A percentile compares a stretch with the other conserved stretches of the same genome.
Conservation (phyloP, 2,888 invertebrate species). For the Acronicta aceris region DNA sequence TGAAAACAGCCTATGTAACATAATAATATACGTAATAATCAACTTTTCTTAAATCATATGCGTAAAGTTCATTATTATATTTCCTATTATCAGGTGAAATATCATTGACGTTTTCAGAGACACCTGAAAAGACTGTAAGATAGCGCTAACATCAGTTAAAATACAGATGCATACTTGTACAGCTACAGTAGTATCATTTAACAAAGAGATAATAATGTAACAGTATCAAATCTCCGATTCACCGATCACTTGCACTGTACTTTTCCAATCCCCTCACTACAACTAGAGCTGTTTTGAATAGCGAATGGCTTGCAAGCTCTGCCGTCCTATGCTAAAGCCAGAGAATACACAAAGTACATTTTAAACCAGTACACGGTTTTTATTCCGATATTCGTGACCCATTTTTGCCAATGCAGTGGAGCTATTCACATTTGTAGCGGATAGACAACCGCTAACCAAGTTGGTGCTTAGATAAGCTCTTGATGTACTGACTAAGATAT, state of each 20-base stretch:
- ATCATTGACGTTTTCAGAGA: too few species aligned
- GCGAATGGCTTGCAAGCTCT: conserved; percentile 20
- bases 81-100: too few species aligned
- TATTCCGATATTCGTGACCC: conserved; percentile 48
- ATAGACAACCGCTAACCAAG: conserved; percentile 33
- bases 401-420: conserved; percentile 44
- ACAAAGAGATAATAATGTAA: conserved; percentile 1
- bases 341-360: conserved; percentile 36
- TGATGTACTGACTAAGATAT: conserved; percentile 30
- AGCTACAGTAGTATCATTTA: neutral
- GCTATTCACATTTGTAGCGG: conserved; percentile 32
- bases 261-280: neutral
- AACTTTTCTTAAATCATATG: too few species aligned
- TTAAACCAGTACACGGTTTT: conserved; percentile 35
- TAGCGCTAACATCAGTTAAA: neutral
- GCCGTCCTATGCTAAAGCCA: conserved; percentile 13
- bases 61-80: too few species aligned
- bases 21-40: too few species aligned
- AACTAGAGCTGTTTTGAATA: conserved; percentile 14
- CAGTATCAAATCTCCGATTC: neutral
- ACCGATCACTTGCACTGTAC: neutral
- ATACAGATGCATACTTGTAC: too few species aligned
- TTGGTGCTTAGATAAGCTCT: conserved; percentile 36
- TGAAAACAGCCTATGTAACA: too few species aligned
- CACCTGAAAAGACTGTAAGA: neutral